Conservation (phyloP, 2,888 invertebrate genomes). For the Pheosia tremula region DNA sequence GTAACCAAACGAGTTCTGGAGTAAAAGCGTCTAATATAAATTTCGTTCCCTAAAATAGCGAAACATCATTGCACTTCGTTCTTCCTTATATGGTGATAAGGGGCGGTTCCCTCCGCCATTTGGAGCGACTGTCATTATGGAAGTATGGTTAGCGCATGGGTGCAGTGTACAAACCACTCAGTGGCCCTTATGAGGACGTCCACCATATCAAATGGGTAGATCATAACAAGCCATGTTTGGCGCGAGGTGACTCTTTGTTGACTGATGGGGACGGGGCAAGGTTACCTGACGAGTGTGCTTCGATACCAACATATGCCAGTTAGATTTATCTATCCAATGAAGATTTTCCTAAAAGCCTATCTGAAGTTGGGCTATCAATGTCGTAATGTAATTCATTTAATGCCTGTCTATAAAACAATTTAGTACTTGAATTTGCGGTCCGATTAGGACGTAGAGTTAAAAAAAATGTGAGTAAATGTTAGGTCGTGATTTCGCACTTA, state of each 20-base stretch:
- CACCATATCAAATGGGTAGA: constrained; percentile 53
- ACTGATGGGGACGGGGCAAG: constrained; percentile 29
- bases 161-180: constrained; percentile 45
- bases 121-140: constrained; percentile 58
- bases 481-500: too few species aligned
- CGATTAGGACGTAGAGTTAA: too few species aligned
- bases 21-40: constrained; percentile 19
- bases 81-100: constrained; percentile 60
- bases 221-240: constrained; percentile 49
- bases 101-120: constrained; percentile 59
- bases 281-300: constrained; percentile 22
- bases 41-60: constrained; percentile 32
- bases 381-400: too few species aligned
- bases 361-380: too few species aligned
- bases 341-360: too few species aligned
- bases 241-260: constrained; percentile 34
- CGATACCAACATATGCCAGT: neutral
- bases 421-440: too few species aligned
- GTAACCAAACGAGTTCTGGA: neutral
- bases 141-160: constrained; percentile 45
- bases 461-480: too few species aligned
- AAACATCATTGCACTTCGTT: constrained; percentile 29
- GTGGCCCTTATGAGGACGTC: constrained; percentile 49
- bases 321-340: neutral
- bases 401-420: too few species aligned